phyloP scores from a whole-genome alignment of 1,140 invertebrate species.

The Drosophila nebulosa region DNA sequence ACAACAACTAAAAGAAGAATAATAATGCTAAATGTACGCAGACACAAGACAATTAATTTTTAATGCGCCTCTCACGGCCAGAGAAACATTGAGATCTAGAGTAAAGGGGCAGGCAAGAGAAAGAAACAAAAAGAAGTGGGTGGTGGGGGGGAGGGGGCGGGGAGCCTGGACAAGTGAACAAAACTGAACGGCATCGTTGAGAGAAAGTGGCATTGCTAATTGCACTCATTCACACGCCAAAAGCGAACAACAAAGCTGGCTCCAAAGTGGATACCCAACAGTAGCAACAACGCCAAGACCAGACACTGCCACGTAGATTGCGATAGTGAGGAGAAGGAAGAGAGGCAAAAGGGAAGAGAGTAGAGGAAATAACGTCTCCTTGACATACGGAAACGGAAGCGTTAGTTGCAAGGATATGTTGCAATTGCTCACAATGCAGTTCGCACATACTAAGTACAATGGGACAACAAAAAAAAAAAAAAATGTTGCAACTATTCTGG shows the following conservation, averaged over 20 bases:
- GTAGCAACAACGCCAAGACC: conserved; percentile 12
- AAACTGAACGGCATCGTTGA: conserved; percentile 52
- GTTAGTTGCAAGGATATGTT: conserved; percentile 63
- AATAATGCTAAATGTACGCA: conserved; percentile 10
- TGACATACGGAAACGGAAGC: conserved; percentile 73
- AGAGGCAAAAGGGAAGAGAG: conserved; percentile 3
- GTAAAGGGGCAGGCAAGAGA: neutral
- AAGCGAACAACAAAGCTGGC: conserved; percentile 52
- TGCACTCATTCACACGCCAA: conserved; percentile 71
- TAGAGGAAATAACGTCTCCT: conserved; percentile 42
- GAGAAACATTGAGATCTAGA: conserved; percentile 36
- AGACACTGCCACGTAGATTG: neutral
- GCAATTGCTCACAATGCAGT: conserved; percentile 1
- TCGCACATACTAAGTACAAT: neutral
- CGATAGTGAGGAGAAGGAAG: neutral
- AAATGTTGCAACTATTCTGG: neutral
- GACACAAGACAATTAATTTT: conserved; percentile 65
- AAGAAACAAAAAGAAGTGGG: conserved; percentile 20
- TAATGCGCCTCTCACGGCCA: conserved; percentile 49
- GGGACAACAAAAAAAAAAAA: neutral
- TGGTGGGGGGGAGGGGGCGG: neutral
- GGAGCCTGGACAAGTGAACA: conserved; percentile 13
- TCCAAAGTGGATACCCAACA: conserved; percentile 44
- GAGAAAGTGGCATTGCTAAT: conserved; percentile 68
- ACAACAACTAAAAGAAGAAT: neutral